A percentile compares a stretch with the other conserved stretches of the same genome.
Conservation (phyloP, 2,888 invertebrate species). For the Tillus elongatus region DNA sequence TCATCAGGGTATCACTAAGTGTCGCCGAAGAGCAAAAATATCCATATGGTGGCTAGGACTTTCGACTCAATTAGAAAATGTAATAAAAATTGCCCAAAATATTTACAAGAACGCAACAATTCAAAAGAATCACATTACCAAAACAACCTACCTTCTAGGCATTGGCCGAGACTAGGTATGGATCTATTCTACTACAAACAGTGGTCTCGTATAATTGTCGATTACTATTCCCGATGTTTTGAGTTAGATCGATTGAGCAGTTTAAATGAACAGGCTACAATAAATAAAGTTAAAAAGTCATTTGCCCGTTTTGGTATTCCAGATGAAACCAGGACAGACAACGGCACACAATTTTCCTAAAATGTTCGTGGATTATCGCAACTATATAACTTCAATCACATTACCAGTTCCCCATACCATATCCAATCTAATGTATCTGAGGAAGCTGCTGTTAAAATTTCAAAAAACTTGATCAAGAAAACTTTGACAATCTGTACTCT, state of each 20-base stretch:
- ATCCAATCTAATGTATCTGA: neutral
- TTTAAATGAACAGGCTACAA: neutral
- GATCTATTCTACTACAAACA: constrained; percentile 1
- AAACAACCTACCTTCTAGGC: constrained; percentile 3
- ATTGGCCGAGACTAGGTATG: constrained; percentile 6
- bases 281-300: constrained; percentile 1
- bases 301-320: constrained; percentile 6
- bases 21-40: constrained; percentile 5
- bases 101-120: constrained; percentile 3
- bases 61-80: constrained; percentile 5
- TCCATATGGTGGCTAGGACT: constrained; percentile 8
- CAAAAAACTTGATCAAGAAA: constrained; percentile 1
- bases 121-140: neutral
- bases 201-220: constrained; percentile 4
- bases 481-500: no score
- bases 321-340: neutral
- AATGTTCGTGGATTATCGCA: neutral
- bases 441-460: neutral
- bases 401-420: constrained; percentile 1
- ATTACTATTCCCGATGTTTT: constrained; percentile 6
- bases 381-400: constrained; percentile 1
- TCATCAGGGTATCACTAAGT: constrained; percentile 8
- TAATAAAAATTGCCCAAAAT: constrained; percentile 6
- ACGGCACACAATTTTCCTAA: neutral
- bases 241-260: neutral